These are phyloP conservation scores for Hesperia comma DNA, from an alignment of 2,888 invertebrate genomes.

Conservation along the genomic window DNA sequence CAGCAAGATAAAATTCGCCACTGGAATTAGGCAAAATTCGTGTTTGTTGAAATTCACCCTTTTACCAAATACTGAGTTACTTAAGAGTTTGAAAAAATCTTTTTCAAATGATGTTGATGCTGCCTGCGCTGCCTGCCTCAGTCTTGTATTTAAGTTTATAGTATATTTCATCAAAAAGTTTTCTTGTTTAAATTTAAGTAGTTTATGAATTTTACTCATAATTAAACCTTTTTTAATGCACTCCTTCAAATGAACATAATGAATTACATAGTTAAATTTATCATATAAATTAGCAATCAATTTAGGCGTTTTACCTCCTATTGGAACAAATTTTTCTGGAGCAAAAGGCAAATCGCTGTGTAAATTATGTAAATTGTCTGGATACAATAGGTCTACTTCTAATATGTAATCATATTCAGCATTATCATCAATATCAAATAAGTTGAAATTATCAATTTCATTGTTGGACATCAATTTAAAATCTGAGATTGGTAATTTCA, in stretches of 20 bases:
- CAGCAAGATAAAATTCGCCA: too few relatives aligned
- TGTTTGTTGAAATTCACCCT: too few relatives aligned
- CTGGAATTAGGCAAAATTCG: too few relatives aligned
- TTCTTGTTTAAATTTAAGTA: slow-evolving; percentile 29
- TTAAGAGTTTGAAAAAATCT: too few relatives aligned
- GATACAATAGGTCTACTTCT: slow-evolving; percentile 44
- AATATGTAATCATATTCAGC: too few relatives aligned
- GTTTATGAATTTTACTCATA: slow-evolving; percentile 50
- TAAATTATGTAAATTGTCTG: slow-evolving; percentile 36
- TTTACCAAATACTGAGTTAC: too few relatives aligned
- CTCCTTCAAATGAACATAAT: slow-evolving; percentile 49
- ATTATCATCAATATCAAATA: slow-evolving; percentile 36
- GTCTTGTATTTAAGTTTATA: slow-evolving; percentile 17
- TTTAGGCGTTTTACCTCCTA: neutral
- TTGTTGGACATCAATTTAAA: slow-evolving; percentile 31
- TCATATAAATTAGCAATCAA: slow-evolving; percentile 26
- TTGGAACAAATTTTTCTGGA: neutral
- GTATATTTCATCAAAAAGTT: slow-evolving; percentile 10
- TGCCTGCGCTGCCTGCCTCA: too few relatives aligned
- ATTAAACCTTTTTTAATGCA: too few relatives aligned
- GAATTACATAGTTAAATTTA: slow-evolving; percentile 50
- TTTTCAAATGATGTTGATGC: too few relatives aligned
- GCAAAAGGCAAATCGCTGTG: slow-evolving; percentile 39
- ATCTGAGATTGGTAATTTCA: slow-evolving; percentile 39
- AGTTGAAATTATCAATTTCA: slow-evolving; percentile 35